Conservation (phyloP, 2,113 vertebrate species). For the Ictalurus furcatus region DNA sequence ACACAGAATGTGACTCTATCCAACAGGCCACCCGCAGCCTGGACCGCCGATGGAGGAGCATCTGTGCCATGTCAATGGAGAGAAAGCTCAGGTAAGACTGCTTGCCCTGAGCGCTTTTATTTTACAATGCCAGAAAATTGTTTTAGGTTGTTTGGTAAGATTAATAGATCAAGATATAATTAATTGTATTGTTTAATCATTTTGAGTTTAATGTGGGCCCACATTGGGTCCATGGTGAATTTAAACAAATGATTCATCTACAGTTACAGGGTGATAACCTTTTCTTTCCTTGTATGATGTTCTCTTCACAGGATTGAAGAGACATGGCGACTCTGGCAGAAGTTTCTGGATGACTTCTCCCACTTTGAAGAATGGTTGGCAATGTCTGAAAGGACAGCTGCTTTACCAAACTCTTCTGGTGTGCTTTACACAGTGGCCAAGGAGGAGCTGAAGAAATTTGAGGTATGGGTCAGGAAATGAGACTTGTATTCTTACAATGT, state of each 20-base stretch:
- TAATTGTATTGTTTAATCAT: not conserved
- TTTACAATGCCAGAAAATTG: not conserved
- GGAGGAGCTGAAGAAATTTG: constrained; percentile 97
- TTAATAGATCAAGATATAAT: not conserved
- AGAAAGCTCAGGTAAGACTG: constrained; percentile 86
- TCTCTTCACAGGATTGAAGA: constrained; percentile 86
- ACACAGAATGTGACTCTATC: constrained; percentile 93
- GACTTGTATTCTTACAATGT: not conserved
- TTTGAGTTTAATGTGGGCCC: not conserved
- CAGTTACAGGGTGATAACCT: not conserved
- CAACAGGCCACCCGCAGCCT: constrained; percentile 93
- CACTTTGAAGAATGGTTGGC: constrained; percentile 90
- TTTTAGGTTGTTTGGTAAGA: not conserved
- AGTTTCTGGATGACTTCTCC: constrained; percentile 91
- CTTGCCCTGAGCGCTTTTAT: not conserved
- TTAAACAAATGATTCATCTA: not conserved
- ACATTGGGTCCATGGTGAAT: not conserved
- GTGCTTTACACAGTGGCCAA: constrained; percentile 94
- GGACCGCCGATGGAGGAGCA: constrained; percentile 95
- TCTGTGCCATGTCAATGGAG: constrained; percentile 96
- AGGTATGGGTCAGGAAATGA: constrained; percentile 72
- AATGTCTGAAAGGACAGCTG: constrained; percentile 85
- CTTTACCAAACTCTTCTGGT: constrained; percentile 89
- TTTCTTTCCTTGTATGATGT: not conserved
- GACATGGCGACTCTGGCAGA: constrained; percentile 96